Conservation (phyloP, 2,797 vertebrate genomes). For the Aselliscus stoliczkanus region DNA sequence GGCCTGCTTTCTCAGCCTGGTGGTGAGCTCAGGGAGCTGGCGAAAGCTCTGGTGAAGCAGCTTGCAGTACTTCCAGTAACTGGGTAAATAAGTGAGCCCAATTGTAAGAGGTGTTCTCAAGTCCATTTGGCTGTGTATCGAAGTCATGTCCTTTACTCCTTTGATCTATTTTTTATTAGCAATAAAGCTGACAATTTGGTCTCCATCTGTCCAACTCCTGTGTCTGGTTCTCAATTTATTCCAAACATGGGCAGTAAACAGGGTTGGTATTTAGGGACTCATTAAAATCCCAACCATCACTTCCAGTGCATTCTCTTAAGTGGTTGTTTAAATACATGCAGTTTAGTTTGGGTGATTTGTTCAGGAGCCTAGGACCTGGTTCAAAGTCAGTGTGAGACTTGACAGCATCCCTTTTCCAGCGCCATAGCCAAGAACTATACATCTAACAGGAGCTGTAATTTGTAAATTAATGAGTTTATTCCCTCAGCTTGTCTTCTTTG, state of each 20-base stretch:
- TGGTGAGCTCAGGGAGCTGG: background rate
- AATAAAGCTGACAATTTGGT: slow-evolving; percentile 38
- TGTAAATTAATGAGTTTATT: background rate
- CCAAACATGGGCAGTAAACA: background rate
- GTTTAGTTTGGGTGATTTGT: background rate
- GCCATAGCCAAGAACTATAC: background rate
- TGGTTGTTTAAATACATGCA: background rate
- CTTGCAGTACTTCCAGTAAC: background rate
- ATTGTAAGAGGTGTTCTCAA: background rate
- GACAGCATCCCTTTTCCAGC: background rate
- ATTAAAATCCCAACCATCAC: background rate
- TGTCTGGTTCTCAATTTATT: background rate
- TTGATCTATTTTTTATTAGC: slow-evolving; percentile 11
- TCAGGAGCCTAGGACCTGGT: background rate
- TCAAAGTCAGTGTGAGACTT: background rate
- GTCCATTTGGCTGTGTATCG: background rate
- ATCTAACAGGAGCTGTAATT: background rate
- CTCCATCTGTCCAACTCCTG: background rate
- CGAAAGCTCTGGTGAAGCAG: background rate
- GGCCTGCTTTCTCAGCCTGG: background rate
- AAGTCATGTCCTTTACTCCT: background rate
- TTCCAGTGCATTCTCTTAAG: background rate
- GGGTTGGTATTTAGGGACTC: background rate
- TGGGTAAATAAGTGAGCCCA: background rate
- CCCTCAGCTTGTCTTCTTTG: background rate